Evolutionary conservation across 1,140 invertebrate species (phyloP).

Genomic region (Chironomus tepperi): DNA sequence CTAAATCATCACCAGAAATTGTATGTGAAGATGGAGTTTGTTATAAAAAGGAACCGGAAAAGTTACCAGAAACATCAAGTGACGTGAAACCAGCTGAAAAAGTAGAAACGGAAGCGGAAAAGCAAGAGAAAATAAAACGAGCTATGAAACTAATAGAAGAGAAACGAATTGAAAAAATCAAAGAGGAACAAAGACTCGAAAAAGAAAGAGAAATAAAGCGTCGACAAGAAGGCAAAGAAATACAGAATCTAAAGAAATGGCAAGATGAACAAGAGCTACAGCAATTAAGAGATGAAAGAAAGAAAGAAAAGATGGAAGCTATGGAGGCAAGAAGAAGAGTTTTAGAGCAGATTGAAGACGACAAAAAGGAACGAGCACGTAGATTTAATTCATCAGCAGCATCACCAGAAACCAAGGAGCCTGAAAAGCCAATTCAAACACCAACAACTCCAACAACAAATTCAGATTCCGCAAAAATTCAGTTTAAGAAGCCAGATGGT

Average conservation of each 20-base stretch:
- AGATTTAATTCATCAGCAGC: slow-evolving; percentile 30
- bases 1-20: slow-evolving; percentile 35
- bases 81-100: slow-evolving; percentile 22
- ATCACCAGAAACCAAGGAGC: slow-evolving; percentile 27
- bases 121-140: slow-evolving; percentile 36
- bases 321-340: slow-evolving; percentile 54
- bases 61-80: slow-evolving; percentile 30
- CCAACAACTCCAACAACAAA: slow-evolving; percentile 10
- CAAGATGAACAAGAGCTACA: slow-evolving; percentile 67
- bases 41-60: slow-evolving; percentile 32
- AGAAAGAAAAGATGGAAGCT: slow-evolving; percentile 31
- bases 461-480: slow-evolving; percentile 46
- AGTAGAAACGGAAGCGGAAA: slow-evolving; percentile 25
- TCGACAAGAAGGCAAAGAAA: slow-evolving; percentile 56
- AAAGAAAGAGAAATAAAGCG: slow-evolving; percentile 60
- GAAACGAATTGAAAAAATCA: slow-evolving; percentile 47
- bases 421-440: slow-evolving; percentile 5
- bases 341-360: slow-evolving; percentile 64
- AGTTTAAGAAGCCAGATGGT: slow-evolving; percentile 76
- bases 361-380: slow-evolving; percentile 51
- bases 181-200: slow-evolving; percentile 56
- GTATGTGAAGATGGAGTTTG: slow-evolving; percentile 43
- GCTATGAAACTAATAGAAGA: slow-evolving; percentile 49
- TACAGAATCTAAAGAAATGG: slow-evolving; percentile 57
- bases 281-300: slow-evolving; percentile 40